A percentile compares a stretch with the other conserved stretches of the same genome.
Conservation (phyloP, 1,140 invertebrate genomes). For the Ceratosolen solmsi region DNA sequence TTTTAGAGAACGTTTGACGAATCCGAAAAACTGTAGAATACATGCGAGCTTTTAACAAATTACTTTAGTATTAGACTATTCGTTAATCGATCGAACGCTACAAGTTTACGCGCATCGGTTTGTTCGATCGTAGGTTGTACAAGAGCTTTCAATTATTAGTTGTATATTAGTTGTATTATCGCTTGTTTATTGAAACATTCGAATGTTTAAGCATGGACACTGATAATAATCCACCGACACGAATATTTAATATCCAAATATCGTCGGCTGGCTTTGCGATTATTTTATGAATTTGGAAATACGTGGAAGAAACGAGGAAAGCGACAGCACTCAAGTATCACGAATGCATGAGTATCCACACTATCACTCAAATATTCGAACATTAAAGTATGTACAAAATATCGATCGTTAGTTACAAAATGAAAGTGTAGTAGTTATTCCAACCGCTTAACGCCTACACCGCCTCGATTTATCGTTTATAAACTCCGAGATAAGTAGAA, state of each 20-base stretch:
- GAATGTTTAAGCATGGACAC: slow-evolving; percentile 30
- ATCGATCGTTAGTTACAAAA: slow-evolving; percentile 6
- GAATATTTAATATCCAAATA: slow-evolving; percentile 26
- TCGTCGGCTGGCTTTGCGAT: background rate
- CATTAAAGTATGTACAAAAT: slow-evolving; percentile 39
- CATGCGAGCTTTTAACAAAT: background rate
- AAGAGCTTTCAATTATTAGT: slow-evolving; percentile 10
- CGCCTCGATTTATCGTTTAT: background rate
- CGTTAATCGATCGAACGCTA: background rate
- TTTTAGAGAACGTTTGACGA: slow-evolving; percentile 20
- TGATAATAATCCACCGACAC: background rate
- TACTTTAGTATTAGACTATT: slow-evolving; percentile 7
- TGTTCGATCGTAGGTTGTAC: background rate
- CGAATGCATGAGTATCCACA: slow-evolving; percentile 28
- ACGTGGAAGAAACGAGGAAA: slow-evolving; percentile 40
- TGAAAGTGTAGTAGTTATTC: slow-evolving; percentile 11
- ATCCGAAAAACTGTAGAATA: slow-evolving; percentile 13
- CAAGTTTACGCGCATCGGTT: background rate
- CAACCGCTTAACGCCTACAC: background rate
- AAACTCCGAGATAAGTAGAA: background rate
- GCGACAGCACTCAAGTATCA: slow-evolving; percentile 23
- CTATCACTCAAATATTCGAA: slow-evolving; percentile 39
- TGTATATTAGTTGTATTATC: background rate
- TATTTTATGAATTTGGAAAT: slow-evolving; percentile 29
- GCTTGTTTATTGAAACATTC: slow-evolving; percentile 34